Evolutionary conservation across 53 echinoderm and acorn worm species (phyloP), one percentile per base, ranked within the genome.

Genomic region (Pentamera pediparva): DNA sequence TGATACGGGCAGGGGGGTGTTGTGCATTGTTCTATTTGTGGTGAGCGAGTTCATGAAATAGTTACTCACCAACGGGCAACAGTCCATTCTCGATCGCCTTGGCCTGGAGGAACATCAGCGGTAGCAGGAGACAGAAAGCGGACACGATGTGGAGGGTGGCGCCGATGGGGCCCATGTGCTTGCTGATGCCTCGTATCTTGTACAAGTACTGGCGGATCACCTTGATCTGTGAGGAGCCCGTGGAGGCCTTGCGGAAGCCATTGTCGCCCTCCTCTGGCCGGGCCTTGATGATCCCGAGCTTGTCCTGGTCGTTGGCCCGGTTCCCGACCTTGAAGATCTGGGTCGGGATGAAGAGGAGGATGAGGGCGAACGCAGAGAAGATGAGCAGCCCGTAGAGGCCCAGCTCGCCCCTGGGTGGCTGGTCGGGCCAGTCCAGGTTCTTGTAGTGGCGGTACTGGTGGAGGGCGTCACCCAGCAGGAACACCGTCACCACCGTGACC

Each of bases 311-410:
- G 41, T 96, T 96, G 9, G 96, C 88, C 10, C 85, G 76, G 69
- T 96, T 96, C 15, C 96, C 96, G 50, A 90, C 90, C 76, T 91
- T 82, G 82, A 96, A 88, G 76, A 91, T 87, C 53, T 96, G 96
- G 26, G 96, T 96, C 17, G 96, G 95, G 43, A 96, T 91, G 78
- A 96, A 96, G 43, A 78, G 76, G 22, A 87, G 61, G 35, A 88
- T 96, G 56, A 90, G 84, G 10, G 85, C 82, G 24, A 86, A 78
- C 2, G 91, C 89, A 22, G 84, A 78, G 33, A 88, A 29, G 70
- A 88, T 91, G 32, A 87, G 83, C 17, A 88, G 80, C 18, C 77
- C 78, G 69, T 96, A 91, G 4, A 96, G 74, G 38, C 75, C 43
- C 6, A 88, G 79, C 32, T 83, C 88, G 26, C 79, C 60, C 27